Percentiles rank a stretch among this genome's conserved stretches.
phyloP scores from a whole-genome alignment of 2,797 vertebrate genomes.

The Rhinogobio ventralis region DNA sequence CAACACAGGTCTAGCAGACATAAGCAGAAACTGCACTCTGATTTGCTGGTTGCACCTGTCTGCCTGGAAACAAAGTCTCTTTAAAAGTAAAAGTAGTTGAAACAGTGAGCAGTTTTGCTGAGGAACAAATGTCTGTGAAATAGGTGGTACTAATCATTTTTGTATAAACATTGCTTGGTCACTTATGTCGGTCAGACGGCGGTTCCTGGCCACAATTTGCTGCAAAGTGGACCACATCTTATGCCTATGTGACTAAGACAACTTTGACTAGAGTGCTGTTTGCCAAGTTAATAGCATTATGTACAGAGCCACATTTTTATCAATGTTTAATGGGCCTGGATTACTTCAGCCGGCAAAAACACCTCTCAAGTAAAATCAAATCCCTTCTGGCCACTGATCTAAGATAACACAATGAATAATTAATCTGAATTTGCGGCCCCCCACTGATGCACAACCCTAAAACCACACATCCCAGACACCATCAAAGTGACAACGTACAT shows the following conservation, averaged over 20 bases:
- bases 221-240: slow-evolving; percentile 18
- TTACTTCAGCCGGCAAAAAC: slow-evolving; percentile 48
- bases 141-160: neutral
- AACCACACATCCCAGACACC: slow-evolving; percentile 50
- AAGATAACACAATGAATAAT: slow-evolving; percentile 69
- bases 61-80: neutral
- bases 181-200: neutral
- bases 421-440: slow-evolving; percentile 57
- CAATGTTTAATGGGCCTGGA: slow-evolving; percentile 62
- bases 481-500: slow-evolving; percentile 53
- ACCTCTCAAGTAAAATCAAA: slow-evolving; percentile 55
- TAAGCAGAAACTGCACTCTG: neutral
- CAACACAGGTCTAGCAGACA: neutral
- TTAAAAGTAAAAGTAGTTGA: neutral
- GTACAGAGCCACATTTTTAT: slow-evolving; percentile 48
- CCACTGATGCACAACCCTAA: slow-evolving; percentile 31
- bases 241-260: neutral
- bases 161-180: no score
- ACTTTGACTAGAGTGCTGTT: slow-evolving; percentile 14
- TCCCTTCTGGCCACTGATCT: slow-evolving; percentile 55
- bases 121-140: neutral
- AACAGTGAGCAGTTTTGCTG: neutral
- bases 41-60: neutral
- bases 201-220: neutral
- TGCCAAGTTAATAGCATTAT: slow-evolving; percentile 50